Evolutionary conservation across 1,140 invertebrate genomes (phyloP).

Genomic region (Drosophila bocki): DNA sequence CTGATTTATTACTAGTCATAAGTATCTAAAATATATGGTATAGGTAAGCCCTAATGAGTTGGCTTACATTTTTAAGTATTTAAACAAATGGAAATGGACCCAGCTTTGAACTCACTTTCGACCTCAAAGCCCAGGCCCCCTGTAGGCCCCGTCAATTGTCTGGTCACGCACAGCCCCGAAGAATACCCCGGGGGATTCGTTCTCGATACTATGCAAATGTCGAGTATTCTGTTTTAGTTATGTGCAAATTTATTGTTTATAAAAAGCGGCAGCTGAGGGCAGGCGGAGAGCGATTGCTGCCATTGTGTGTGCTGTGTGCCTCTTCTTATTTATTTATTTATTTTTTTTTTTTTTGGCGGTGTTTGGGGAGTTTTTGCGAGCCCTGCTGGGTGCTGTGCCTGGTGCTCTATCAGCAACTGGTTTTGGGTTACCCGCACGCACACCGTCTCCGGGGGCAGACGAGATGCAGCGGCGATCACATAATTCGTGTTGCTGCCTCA

Average conservation of each 20-base stretch:
- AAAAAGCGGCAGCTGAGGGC: slow-evolving; percentile 15
- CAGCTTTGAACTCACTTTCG: not conserved
- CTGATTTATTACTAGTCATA: not conserved
- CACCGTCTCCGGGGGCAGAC: slow-evolving; percentile 49
- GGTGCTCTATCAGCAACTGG: slow-evolving; percentile 75
- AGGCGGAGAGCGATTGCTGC: slow-evolving; percentile 37
- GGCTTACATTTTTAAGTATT: not conserved
- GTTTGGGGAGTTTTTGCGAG: slow-evolving; percentile 54
- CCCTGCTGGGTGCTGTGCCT: slow-evolving; percentile 35
- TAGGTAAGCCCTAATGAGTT: not conserved
- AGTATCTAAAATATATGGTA: too few relatives aligned
- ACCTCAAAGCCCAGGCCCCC: not conserved
- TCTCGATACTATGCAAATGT: slow-evolving; percentile 60
- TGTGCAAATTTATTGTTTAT: slow-evolving; percentile 79
- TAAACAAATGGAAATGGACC: not conserved
- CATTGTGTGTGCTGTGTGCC: slow-evolving; percentile 63
- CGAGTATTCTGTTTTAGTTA: slow-evolving; percentile 67
- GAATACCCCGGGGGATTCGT: slow-evolving; percentile 29
- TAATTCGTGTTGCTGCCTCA: slow-evolving; percentile 81
- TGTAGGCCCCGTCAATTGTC: slow-evolving; percentile 16
- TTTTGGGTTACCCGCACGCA: slow-evolving; percentile 78
- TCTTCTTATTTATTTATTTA: slow-evolving; percentile 24
- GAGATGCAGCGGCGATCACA: slow-evolving; percentile 70
- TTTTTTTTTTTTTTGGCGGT: slow-evolving; percentile 36
- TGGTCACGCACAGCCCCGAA: slow-evolving; percentile 30